phyloP scores from a whole-genome alignment of 2,113 vertebrate species.

The Xenotilapia flavipinnis region DNA sequence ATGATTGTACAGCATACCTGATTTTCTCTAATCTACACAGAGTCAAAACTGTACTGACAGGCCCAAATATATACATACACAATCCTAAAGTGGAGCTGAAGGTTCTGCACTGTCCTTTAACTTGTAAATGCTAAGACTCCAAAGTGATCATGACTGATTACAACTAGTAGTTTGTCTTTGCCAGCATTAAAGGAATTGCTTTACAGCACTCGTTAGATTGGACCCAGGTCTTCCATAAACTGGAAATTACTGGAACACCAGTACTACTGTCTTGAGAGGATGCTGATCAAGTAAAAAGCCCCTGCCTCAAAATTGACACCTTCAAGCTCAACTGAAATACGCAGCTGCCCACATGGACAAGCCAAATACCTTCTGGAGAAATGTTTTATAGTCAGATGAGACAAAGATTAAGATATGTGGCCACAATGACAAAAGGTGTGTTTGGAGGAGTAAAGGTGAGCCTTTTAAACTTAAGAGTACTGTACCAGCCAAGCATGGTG shows the following conservation, averaged over 20 bases:
- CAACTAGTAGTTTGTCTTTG: fast-evolving
- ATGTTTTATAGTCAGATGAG: background rate
- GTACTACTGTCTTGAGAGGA: background rate
- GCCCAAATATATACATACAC: background rate
- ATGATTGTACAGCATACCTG: background rate
- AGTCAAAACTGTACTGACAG: background rate
- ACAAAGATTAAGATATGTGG: background rate
- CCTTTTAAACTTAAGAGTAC: background rate
- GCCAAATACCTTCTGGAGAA: background rate
- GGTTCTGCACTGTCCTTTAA: background rate
- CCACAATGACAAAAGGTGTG: background rate
- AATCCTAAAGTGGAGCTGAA: background rate
- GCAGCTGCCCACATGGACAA: background rate
- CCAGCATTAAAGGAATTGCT: background rate
- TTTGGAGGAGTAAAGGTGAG: background rate
- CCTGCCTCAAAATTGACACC: background rate
- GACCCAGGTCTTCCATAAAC: background rate
- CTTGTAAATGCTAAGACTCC: fast-evolving
- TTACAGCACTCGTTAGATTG: background rate
- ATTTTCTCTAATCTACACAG: background rate
- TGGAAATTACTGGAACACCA: background rate
- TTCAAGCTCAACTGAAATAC: fast-evolving
- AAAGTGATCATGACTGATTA: background rate
- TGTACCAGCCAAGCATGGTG: background rate
- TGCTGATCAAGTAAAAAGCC: background rate